Percentiles rank a stretch among this genome's conserved stretches.
Conservation (phyloP, 1,140 invertebrate species). For the Drosophila sucinea region DNA sequence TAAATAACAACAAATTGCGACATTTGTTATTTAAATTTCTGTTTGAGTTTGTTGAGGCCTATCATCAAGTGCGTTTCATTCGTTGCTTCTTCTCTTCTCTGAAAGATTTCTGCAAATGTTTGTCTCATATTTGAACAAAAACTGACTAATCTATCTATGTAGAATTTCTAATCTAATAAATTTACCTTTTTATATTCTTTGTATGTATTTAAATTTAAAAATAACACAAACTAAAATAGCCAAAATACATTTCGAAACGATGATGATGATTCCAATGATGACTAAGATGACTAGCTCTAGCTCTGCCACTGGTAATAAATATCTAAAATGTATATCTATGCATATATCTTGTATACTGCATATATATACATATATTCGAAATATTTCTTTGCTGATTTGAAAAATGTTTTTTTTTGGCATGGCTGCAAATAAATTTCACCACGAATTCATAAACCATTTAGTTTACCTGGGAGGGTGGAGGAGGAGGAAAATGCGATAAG, state of each 20-base stretch:
- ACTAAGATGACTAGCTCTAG: not conserved
- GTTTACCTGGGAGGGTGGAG: constrained; percentile 3
- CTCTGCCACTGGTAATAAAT: constrained; percentile 18
- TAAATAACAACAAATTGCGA: constrained; percentile 4
- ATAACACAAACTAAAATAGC: constrained; percentile 43
- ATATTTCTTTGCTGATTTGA: constrained; percentile 12
- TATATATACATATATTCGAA: constrained; percentile 13
- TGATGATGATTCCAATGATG: constrained; percentile 25
- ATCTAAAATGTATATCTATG: constrained; percentile 6
- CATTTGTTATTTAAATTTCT: constrained; percentile 50
- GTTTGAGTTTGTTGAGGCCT: constrained; percentile 23
- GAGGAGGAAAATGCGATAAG: constrained; percentile 1
- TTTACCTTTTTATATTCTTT: constrained; percentile 34
- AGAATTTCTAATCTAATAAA: constrained; percentile 44
- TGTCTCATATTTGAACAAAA: not conserved
- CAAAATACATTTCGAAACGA: constrained; percentile 27
- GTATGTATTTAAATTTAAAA: constrained; percentile 23
- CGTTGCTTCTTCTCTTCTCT: not conserved
- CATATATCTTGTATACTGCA: not conserved
- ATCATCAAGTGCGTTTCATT: constrained; percentile 17
- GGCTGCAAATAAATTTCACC: constrained; percentile 6
- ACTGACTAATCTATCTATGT: not conserved
- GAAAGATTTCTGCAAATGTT: not conserved
- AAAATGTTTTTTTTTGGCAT: constrained; percentile 8
- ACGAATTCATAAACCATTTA: constrained; percentile 4